Base-by-base conservation (phyloP, 2,888 invertebrate species). In the Leuctra nigra region DNA sequence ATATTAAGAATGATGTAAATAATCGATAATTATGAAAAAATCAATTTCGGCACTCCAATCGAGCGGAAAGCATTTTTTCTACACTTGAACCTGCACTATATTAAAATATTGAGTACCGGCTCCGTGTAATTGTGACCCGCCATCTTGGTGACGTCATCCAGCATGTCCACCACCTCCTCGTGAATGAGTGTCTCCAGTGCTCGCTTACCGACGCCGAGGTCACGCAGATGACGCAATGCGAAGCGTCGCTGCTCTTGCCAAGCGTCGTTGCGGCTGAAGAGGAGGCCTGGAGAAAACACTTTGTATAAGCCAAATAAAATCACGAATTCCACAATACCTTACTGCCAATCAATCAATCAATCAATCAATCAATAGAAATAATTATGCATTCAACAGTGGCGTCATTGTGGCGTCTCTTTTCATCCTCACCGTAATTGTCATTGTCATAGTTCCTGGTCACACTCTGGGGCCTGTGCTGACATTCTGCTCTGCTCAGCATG, bases 171-270 rank as follows among this genome's bases (percentile, higher is more conserved):
- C 1, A 46, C 38, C 24, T 57, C 57, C 24, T 57, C 57, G 9
- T 20, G 44, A 18, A 57, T 54, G 22, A 46, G 16, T 22, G 44
- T 16, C 24, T 57, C 57, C 47, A 57, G 46, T 18, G 29, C 22
- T 18, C 44, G 41, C 47, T 53, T 53, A 20, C 57, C 57, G 44
- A 57, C 46, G 20, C 57, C 57, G 14, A 57, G 46, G 35, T 57
- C 57, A 2, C 47, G 29, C 14, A 57, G 53, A 23, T 57, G 57
- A 3, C 57, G 35, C 36, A 57, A 23, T 11, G 57, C 24, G 54
- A 57, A 57, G 6, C 57, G 53, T 2, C 57, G 53, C 16, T 53
- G 53, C 9, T 57, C 57, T 11, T 35, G 39, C 57, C 57, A 57
- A 2, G 33, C 35, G 7, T 46, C 38, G 36, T 44, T 54, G 11